Evolutionary conservation across 2,888 invertebrate species (phyloP).

Genomic region (Vandiemenella viatica): DNA sequence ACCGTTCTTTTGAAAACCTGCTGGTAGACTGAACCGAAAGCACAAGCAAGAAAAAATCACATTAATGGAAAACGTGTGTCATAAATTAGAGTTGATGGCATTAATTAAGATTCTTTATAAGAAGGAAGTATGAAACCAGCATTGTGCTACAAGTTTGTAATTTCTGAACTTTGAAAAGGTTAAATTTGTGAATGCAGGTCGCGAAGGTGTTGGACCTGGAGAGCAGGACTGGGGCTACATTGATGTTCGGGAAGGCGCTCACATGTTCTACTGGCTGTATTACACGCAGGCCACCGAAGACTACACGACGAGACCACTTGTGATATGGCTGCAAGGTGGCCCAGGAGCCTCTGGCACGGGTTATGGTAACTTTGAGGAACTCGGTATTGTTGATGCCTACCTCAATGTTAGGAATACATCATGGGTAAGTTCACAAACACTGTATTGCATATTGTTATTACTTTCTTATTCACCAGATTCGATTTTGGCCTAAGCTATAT

Average conservation of each 20-base stretch:
- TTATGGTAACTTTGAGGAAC: constrained; percentile 74
- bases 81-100: too few relatives aligned
- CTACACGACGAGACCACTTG: constrained; percentile 51
- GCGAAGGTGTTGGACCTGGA: constrained; percentile 37
- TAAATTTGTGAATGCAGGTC: not conserved
- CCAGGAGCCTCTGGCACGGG: constrained; percentile 68
- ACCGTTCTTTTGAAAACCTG: too few relatives aligned
- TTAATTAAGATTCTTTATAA: too few relatives aligned
- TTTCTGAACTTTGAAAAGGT: not conserved
- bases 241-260: constrained; percentile 53
- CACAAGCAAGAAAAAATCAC: too few relatives aligned
- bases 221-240: constrained; percentile 62
- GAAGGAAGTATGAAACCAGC: too few relatives aligned
- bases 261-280: constrained; percentile 82
- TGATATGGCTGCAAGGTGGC: constrained; percentile 84
- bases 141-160: not conserved
- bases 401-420: constrained; percentile 52
- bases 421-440: constrained; percentile 43
- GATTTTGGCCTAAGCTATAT: too few relatives aligned
- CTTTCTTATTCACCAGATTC: too few relatives aligned
- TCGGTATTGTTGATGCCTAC: constrained; percentile 57
- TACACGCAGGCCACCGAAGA: constrained; percentile 48
- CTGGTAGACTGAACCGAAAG: too few relatives aligned
- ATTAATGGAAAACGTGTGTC: too few relatives aligned
- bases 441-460: too few relatives aligned